A percentile compares a stretch with the other conserved stretches of the same genome.
These are phyloP conservation scores for Panagrolaimus sp. DNA, from an alignment of 1,140 invertebrate species.

Conservation along the genomic window DNA sequence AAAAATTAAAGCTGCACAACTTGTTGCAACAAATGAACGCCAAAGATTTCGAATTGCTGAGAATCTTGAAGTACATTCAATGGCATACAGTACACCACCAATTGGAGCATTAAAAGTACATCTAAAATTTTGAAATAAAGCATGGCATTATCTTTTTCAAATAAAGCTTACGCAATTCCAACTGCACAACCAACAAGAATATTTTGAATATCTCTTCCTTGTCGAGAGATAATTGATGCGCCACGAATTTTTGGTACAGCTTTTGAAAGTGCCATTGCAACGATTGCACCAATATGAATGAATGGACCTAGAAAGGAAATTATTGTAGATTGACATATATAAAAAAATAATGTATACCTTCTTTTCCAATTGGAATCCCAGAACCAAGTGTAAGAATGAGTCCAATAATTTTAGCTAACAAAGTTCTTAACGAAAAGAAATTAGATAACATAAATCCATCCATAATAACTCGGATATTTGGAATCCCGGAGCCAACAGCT, in stretches of 20 bases:
- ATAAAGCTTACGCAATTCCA: background rate
- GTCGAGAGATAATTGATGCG: background rate
- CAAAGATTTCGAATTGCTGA: conserved; percentile 95
- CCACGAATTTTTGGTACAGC: background rate
- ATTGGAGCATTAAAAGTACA: conserved; percentile 3
- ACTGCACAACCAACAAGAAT: background rate
- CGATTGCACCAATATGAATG: conserved; percentile 10
- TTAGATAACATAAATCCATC: conserved; percentile 2
- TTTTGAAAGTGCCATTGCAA: background rate
- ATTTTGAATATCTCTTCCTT: conserved; percentile 1
- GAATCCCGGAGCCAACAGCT: conserved; percentile 1
- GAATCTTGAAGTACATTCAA: conserved; percentile 94
- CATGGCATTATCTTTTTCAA: too few species aligned
- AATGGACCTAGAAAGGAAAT: background rate
- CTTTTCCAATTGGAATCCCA: background rate
- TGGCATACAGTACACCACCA: conserved; percentile 82
- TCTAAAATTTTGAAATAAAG: too few species aligned
- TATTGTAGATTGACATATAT: too few species aligned
- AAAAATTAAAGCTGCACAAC: conserved; percentile 88
- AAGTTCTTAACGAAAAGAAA: background rate
- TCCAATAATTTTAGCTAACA: background rate
- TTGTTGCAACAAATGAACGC: conserved; percentile 91
- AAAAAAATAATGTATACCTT: background rate
- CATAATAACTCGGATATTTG: conserved; percentile 1
- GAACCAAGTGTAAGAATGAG: background rate